A percentile compares a stretch with the other conserved stretches of the same genome.
Evolutionary conservation across 2,113 vertebrate species (phyloP).

Genomic region (Phasianus colchicus): DNA sequence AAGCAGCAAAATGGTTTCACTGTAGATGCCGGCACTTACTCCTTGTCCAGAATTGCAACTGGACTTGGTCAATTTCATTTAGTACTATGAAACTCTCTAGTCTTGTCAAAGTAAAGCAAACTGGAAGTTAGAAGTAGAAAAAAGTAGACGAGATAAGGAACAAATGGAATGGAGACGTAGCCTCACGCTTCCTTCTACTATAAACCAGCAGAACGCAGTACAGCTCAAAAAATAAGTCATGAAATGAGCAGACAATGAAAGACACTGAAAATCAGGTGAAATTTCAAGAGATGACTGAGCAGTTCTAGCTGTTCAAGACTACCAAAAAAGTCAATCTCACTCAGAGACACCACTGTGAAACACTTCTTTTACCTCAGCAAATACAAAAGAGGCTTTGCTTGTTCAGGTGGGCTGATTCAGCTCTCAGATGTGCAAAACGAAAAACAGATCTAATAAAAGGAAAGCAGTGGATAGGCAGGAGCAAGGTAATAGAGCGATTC

Average conservation of each 20-base stretch:
- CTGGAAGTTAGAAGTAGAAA: background rate
- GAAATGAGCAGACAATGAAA: background rate
- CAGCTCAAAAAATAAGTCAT: background rate
- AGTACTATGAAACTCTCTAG: rapidly evolving
- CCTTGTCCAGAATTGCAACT: background rate
- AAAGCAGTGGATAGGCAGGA: background rate
- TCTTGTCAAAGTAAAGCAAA: background rate
- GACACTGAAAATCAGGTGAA: background rate
- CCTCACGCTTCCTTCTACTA: background rate
- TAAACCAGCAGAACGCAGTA: background rate
- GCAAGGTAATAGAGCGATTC: background rate
- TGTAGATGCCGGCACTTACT: background rate
- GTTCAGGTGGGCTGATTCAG: background rate
- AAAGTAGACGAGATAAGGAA: background rate
- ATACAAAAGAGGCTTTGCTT: background rate
- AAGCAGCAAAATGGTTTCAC: background rate
- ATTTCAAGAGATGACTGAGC: background rate
- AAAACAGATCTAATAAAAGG: background rate
- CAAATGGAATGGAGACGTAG: background rate
- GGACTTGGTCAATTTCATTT: background rate
- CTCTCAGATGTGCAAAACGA: background rate
- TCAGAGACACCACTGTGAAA: background rate
- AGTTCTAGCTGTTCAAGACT: background rate
- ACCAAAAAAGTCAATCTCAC: background rate
- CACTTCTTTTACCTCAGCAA: background rate